Percentiles rank a stretch among this genome's conserved stretches.
Conservation (phyloP, 1,140 invertebrate species). For the Bombus picipes region DNA sequence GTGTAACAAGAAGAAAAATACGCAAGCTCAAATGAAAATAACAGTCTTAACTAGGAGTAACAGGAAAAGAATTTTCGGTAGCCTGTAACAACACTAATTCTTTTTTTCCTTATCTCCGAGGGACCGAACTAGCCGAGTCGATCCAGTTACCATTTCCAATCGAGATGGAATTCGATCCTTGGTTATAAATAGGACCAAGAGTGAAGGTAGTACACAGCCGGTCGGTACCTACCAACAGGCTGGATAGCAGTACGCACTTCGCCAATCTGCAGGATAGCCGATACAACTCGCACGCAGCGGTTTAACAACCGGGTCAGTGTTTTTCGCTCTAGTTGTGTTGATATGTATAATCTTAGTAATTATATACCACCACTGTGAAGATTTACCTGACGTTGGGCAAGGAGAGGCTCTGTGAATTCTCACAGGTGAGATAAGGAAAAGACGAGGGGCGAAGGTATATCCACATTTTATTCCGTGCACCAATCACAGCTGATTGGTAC, state of each 20-base stretch:
- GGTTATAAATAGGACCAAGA: conserved; percentile 67
- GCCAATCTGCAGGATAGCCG: conserved; percentile 57
- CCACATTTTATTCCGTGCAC: conserved; percentile 67
- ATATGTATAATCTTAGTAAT: conserved; percentile 79
- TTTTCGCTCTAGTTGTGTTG: conserved; percentile 79
- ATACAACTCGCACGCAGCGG: conserved; percentile 66
- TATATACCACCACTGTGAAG: conserved; percentile 68
- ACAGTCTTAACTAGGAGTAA: not conserved
- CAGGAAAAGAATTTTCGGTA: conserved; percentile 25
- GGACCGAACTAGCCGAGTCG: conserved; percentile 39
- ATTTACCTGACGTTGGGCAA: conserved; percentile 11
- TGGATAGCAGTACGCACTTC: conserved; percentile 45
- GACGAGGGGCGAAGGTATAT: conserved; percentile 41
- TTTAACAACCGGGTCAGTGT: conserved; percentile 77
- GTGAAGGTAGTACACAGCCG: conserved; percentile 45
- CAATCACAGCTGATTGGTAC: conserved; percentile 74
- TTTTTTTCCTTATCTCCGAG: not conserved
- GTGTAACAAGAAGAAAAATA: too few relatives aligned
- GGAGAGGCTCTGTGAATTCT: not conserved
- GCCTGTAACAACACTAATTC: not conserved
- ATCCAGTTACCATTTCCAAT: conserved; percentile 63
- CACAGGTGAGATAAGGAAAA: too few relatives aligned
- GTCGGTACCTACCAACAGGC: not conserved
- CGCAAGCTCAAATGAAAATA: too few relatives aligned
- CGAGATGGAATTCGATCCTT: conserved; percentile 63